A percentile compares a stretch with the other conserved stretches of the same genome.
Evolutionary conservation across 2,888 invertebrate genomes (phyloP).

Genomic region (Acleris holmiana): DNA sequence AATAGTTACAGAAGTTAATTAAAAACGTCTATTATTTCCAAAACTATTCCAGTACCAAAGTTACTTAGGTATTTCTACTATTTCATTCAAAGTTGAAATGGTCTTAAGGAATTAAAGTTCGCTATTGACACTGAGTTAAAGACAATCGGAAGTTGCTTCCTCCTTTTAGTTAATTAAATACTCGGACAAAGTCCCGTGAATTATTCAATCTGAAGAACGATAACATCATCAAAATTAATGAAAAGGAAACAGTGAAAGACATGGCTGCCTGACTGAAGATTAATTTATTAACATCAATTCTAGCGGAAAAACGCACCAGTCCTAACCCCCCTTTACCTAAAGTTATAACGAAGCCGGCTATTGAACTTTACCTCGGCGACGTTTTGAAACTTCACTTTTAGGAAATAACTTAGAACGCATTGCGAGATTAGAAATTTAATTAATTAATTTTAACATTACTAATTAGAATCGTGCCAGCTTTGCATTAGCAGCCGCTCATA

Average conservation of each 20-base stretch:
- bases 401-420: constrained; percentile 28
- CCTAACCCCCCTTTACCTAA: constrained; percentile 42
- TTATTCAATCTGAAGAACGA: constrained; percentile 20
- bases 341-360: constrained; percentile 44
- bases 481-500: background rate
- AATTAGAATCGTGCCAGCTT: constrained; percentile 11
- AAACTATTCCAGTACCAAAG: no score
- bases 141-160: background rate
- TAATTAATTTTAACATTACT: constrained; percentile 24
- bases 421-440: constrained; percentile 23
- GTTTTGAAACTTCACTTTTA: constrained; percentile 21
- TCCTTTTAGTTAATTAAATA: background rate
- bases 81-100: no score
- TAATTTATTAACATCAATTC: constrained; percentile 46
- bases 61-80: no score
- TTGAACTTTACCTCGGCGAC: constrained; percentile 19
- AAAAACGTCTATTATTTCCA: no score
- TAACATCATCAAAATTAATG: constrained; percentile 22
- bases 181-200: background rate
- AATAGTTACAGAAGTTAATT: no score
- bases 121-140: constrained; percentile 1
- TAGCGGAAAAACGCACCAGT: constrained; percentile 49
- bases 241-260: constrained; percentile 28
- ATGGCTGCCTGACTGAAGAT: constrained; percentile 16
- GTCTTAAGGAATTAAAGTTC: no score